phyloP scores from a whole-genome alignment of 2,113 vertebrate species.

The Dasyurus viverrinus region DNA sequence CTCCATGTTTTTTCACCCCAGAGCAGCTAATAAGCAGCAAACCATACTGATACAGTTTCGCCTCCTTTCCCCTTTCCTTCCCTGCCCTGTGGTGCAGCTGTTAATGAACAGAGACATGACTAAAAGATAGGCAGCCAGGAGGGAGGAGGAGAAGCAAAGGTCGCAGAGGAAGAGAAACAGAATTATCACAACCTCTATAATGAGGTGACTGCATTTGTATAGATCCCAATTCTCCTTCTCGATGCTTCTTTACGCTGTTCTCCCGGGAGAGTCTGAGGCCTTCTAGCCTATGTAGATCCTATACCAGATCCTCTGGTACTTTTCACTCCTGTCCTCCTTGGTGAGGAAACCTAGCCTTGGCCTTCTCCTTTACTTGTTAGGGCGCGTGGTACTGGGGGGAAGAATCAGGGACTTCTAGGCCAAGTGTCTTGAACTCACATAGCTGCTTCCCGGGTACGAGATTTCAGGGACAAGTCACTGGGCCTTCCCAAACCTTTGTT shows the following conservation, averaged over 20 bases:
- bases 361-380: background rate
- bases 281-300: conserved; percentile 26
- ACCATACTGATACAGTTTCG: background rate
- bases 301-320: background rate
- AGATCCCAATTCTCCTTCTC: conserved; percentile 7
- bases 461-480: background rate
- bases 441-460: background rate
- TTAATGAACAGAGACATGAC: conserved; percentile 45
- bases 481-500: background rate
- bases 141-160: conserved; percentile 36
- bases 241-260: background rate
- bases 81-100: background rate
- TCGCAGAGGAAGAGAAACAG: conserved; percentile 12
- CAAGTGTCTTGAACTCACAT: background rate
- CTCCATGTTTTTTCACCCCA: conserved; percentile 36
- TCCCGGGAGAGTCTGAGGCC: background rate
- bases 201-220: background rate
- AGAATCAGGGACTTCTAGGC: background rate
- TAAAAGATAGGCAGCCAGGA: conserved; percentile 34
- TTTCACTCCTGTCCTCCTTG: conserved; percentile 19
- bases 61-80: conserved; percentile 7
- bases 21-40: conserved; percentile 27
- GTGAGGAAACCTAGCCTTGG: background rate
- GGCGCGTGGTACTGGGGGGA: conserved; percentile 26
- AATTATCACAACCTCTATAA: conserved; percentile 38